Evolutionary conservation across 2,888 invertebrate species (phyloP).

Genomic region (Carabus problematicus): DNA sequence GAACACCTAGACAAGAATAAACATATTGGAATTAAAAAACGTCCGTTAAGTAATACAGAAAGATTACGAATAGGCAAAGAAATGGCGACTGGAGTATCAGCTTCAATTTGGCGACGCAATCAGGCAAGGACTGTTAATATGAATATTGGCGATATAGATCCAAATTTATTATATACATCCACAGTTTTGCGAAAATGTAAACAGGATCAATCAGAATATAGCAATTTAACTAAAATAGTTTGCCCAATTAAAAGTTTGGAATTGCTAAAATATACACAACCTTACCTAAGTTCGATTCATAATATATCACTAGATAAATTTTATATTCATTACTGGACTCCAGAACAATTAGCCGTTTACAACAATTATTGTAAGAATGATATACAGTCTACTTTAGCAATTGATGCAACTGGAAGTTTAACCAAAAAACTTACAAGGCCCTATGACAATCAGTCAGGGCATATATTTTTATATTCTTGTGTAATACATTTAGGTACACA

Average conservation of each 20-base stretch:
- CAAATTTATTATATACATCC: not conserved
- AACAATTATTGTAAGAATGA: conserved; percentile 11
- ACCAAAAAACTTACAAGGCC: conserved; percentile 12
- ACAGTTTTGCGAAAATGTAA: not conserved
- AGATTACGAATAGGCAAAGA: not conserved
- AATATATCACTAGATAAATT: conserved; percentile 19
- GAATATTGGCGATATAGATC: not conserved
- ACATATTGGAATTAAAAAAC: not conserved
- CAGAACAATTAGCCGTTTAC: conserved; percentile 21
- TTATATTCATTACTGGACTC: conserved; percentile 16
- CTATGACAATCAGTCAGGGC: conserved; percentile 11
- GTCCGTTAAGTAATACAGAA: not conserved
- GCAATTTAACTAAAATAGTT: not conserved
- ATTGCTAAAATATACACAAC: conserved; percentile 15
- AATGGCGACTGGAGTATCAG: not conserved
- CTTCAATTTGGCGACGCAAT: not conserved
- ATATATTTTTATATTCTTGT: conserved; percentile 19
- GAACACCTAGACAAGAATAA: not conserved
- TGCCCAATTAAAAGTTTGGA: not conserved
- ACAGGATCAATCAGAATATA: not conserved
- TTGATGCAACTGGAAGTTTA: conserved; percentile 21
- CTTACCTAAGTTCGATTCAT: not conserved
- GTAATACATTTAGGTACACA: conserved; percentile 20
- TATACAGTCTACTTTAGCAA: not conserved
- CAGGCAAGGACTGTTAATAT: not conserved